Base-by-base conservation (phyloP, 1,140 invertebrate species). In the Mercenaria mercenaria region DNA sequence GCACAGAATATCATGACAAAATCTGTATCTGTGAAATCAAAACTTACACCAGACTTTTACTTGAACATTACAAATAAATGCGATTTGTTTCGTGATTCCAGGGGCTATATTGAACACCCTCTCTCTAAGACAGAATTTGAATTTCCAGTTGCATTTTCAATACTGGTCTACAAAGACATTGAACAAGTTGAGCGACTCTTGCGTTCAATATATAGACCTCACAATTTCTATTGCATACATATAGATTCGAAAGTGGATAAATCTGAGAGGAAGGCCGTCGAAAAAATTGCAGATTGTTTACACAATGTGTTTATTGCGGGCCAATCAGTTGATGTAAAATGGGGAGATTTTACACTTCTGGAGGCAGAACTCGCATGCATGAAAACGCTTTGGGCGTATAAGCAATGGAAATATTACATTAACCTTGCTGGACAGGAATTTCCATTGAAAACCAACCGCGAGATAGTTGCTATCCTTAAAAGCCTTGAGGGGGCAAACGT, bases 201-300 rank as follows among this genome's bases (percentile, higher is more conserved):
- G 20, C 86, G 92, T 20, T 81, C 92, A 10, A 94, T 96, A 50
- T 95, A 95, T 76, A 77, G 94, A n/a, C 93, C 93, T 15, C 92
- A 95, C n/a, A 96, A 96, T 91, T 69, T 92, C 26, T 96, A 95
- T 67, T 95, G 95, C 89, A 88, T 96, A 61, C 95, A 96, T 72
- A 89, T 96, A 3, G 95, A 96, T 81, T 69, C 61, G 39, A 95
- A 94, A 76, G 41, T 93, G 18, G 20, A 82, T 4, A 18, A 29
- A 4, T 41, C 50, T 18, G n/a, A 95, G 37, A 90, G 90, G 69
- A 74, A 89, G 34, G 88, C 92, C 0, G 83, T 94, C 20, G 6
- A 52, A 11, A 77, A 81, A 13, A 92, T 95, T 43, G 91, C 90
- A 3, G 37, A 64, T 0, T 95, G 94, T 84, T 94, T 95, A 56